Conservation (phyloP, 2,888 invertebrate genomes). For the Xylophagus ater region DNA sequence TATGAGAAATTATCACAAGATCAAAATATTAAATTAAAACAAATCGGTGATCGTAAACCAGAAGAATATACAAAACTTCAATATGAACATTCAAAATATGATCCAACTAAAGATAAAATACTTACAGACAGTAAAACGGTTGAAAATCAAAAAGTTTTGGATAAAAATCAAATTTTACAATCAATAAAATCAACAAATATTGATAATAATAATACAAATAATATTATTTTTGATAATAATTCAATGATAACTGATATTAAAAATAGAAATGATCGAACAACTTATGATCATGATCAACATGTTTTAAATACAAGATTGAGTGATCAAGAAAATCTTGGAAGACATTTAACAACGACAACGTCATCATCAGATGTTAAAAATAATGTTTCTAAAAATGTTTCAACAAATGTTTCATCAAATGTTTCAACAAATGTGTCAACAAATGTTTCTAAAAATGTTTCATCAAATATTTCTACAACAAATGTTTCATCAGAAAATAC, state of each 20-base stretch:
- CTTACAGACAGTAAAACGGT: slow-evolving; percentile 15
- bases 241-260: too few relatives aligned
- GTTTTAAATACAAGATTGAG: too few relatives aligned
- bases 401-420: too few relatives aligned
- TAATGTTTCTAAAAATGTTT: too few relatives aligned
- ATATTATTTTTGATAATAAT: too few relatives aligned
- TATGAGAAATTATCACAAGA: slow-evolving; percentile 41
- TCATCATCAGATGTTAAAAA: too few relatives aligned
- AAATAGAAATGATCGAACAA: too few relatives aligned
- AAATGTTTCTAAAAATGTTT: slow-evolving; percentile 2
- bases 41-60: slow-evolving; percentile 20
- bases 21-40: slow-evolving; percentile 37
- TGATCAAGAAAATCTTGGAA: too few relatives aligned
- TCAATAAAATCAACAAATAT: too few relatives aligned
- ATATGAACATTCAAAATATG: slow-evolving; percentile 12
- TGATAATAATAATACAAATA: too few relatives aligned
- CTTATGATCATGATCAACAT: too few relatives aligned
- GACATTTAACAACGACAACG: too few relatives aligned
- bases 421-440: slow-evolving; percentile 2
- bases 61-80: slow-evolving; percentile 21
- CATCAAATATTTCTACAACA: neutral
- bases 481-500: neutral
- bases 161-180: slow-evolving; percentile 6
- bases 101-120: slow-evolving; percentile 15
- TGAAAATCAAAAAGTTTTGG: slow-evolving; percentile 15